Evolutionary conservation across 2,797 vertebrate species (phyloP), one percentile per base, ranked within the genome.

Genomic region (Syngnathus rostellatus): DNA sequence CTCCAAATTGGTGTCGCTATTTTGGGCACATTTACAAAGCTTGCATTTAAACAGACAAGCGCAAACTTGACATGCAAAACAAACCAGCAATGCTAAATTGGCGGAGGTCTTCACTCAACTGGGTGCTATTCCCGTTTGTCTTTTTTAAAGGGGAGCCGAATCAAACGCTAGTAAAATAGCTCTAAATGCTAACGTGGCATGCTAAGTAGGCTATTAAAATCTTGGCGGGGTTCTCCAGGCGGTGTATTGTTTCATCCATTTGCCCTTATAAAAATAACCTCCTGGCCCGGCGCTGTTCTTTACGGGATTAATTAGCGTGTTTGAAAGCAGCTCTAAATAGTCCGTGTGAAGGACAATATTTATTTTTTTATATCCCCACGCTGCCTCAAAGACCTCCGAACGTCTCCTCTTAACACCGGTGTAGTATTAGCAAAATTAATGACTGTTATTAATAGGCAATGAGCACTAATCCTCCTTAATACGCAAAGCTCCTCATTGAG

Each of bases 401-500:
- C 5, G 40, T 66, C 69, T 14, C 21, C 48, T 46, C 45, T 61
- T 41, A 72, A 76, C 66, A 41, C 60, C 63, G 61, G 66, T 58
- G 2, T 23, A 59, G 67, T 81, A 78, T 80, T 63, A 68, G 58
- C n/a, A 38, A 79, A 81, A 79, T 77, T 63, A 69, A 84, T 84
- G 77, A 72, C 61, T 72, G 72, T 78, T 77, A 81, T 81, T 83
- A 75, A 81, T 76, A 21, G 46, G 74, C 78, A 77, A 80, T 81
- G 71, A 73, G 64, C 45, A 25, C 61, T 80, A 25, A 85, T 87
- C 86, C 83, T 77, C 77, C 68, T 83, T 76, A 81, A 78, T 71
- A 68, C 65, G 54, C 25, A 76, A 68, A 67, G 75, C 65, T 77
- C 76, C 75, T 68, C 57, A 16, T 62, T 68, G 41, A 58, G 54